Evolutionary conservation across 1,140 invertebrate species (phyloP), one percentile per base, ranked within the genome.

Genomic region (Limonius californicus): DNA sequence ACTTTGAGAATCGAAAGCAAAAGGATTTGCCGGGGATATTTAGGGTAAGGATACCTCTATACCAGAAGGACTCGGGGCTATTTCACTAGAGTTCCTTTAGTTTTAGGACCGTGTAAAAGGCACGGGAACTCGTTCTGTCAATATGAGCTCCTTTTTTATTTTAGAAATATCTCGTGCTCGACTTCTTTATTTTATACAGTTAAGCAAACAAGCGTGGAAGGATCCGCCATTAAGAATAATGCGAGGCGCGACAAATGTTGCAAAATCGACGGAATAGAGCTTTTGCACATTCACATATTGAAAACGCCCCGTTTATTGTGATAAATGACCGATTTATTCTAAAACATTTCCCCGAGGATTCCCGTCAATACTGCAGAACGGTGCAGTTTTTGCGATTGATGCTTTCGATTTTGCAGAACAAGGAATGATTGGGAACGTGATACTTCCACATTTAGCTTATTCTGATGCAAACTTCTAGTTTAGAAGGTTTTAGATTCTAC

Each of bases 381-480:
- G 16, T 50, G 45, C 45, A 50, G 45, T 50, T 50, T 50, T 50
- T 21, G 45, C 16, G 45, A 50, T 50, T 50, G 45, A 50, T 50
- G 45, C 9, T 2, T 50, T 50, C 45, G 45, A 50, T 50, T 50
- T 18, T 50, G 15, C 16, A 18, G 16, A 50, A 18, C 20, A 50
- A 50, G 45, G 20, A 50, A 50, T 21, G 45, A 50, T 50, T 50
- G 45, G 45, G 14, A 50, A 50, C 45, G 45, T 50, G 45, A 50
- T 50, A 50, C 45, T 50, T 50, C 15, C 14, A 50, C 45, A 50
- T 50, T 50, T 50, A 21, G 45, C 45, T 50, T 50, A 50, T 50
- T 50, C n/a, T 50, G 20, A 50, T 50, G 45, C 45, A 50, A 50
- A 50, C 16, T 21, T 50, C 45, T 14, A 39, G 35, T 14, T 39